These are phyloP conservation scores for Drosophila prostipennis DNA, from an alignment of 2,888 invertebrate species.

Conservation along the genomic window DNA sequence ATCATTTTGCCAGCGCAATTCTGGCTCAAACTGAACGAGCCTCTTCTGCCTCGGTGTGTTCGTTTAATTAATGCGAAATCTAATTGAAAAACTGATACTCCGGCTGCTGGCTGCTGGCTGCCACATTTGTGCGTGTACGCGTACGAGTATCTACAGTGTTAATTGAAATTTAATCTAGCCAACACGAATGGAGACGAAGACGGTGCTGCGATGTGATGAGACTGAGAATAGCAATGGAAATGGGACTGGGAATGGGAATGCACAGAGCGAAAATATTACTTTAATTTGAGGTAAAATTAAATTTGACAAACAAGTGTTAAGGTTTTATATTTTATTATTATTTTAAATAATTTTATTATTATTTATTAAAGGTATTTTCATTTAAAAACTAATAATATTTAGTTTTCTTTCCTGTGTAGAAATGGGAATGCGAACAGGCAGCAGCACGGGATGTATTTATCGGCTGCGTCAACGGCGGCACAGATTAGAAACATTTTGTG, in stretches of 20 bases:
- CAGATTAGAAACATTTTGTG: conserved; percentile 76
- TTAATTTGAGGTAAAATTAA: background rate
- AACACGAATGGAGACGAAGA: conserved; percentile 56
- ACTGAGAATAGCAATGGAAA: conserved; percentile 11
- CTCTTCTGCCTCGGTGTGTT: conserved; percentile 25
- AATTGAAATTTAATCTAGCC: conserved; percentile 76
- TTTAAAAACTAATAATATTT: too few species aligned
- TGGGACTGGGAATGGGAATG: conserved; percentile 21
- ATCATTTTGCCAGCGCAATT: conserved; percentile 10
- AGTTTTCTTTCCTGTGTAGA: background rate
- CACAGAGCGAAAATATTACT: background rate
- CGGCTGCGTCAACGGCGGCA: conserved; percentile 58
- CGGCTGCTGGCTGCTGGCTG: conserved; percentile 35
- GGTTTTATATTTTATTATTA: too few species aligned
- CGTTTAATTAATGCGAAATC: conserved; percentile 74
- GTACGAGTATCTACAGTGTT: conserved; percentile 63
- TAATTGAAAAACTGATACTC: conserved; percentile 70
- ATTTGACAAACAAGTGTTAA: too few species aligned
- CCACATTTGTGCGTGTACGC: conserved; percentile 37
- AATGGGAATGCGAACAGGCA: conserved; percentile 44
- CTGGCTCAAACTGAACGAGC: conserved; percentile 5
- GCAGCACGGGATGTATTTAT: conserved; percentile 59
- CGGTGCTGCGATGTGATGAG: conserved; percentile 18
- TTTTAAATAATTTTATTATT: too few species aligned
- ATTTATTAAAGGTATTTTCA: too few species aligned